Evolutionary conservation across 2,888 invertebrate species (phyloP).

Genomic region (Rhagophthalmus giganteus): DNA sequence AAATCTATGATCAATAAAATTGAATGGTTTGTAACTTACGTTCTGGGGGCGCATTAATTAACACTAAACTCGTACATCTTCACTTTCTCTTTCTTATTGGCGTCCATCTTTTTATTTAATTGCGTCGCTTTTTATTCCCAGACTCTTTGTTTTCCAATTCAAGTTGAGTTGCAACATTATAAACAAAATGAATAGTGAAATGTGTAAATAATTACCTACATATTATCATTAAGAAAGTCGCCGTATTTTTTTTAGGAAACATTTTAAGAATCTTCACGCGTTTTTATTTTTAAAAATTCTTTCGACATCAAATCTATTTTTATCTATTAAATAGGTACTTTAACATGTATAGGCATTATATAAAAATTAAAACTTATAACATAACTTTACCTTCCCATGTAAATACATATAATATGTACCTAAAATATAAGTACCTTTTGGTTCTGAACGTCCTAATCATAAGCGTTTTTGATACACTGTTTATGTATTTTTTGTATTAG

Average conservation of each 20-base stretch:
- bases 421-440: too few species aligned
- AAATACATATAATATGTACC: too few species aligned
- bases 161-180: conserved; percentile 15
- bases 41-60: conserved; percentile 20
- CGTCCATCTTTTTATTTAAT: conserved; percentile 14
- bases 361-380: too few species aligned
- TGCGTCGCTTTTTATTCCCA: conserved; percentile 15
- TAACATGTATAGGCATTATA: neutral
- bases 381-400: too few species aligned
- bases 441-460: too few species aligned
- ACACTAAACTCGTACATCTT: conserved; percentile 13
- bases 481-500: too few species aligned
- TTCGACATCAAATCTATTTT: too few species aligned
- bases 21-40: conserved; percentile 8
- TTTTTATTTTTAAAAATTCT: too few species aligned
- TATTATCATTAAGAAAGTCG: conserved; percentile 1
- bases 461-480: too few species aligned
- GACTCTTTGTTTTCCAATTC: conserved; percentile 21
- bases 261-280: too few species aligned
- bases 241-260: too few species aligned
- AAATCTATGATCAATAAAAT: conserved; percentile 9
- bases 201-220: conserved; percentile 1
- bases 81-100: conserved; percentile 20
- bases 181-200: conserved; percentile 14
- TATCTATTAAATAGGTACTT: neutral